Evolutionary conservation across 2,113 vertebrate species (phyloP).

Genomic region (Himantopus leucocephalus): DNA sequence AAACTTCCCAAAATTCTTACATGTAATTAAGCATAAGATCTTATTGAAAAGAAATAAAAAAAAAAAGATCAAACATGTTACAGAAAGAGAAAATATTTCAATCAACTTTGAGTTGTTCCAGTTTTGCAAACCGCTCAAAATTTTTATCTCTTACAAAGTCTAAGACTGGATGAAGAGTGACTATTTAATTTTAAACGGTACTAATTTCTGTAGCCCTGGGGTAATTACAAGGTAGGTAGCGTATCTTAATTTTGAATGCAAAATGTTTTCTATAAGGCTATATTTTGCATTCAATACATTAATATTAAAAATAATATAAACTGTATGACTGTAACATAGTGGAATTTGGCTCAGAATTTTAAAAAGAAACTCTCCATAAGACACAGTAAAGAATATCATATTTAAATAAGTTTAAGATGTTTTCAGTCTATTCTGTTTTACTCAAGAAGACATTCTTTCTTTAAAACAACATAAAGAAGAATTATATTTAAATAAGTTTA

Average conservation of each 20-base stretch:
- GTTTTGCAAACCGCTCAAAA: neutral
- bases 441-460: neutral
- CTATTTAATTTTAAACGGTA: neutral
- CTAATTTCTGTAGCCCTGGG: neutral
- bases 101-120: neutral
- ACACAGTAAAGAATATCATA: neutral
- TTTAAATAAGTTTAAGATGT: conserved; percentile 49
- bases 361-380: neutral
- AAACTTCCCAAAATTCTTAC: neutral
- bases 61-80: neutral
- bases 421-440: conserved; percentile 20
- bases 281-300: neutral
- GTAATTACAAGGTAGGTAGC: neutral
- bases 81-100: neutral
- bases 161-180: neutral
- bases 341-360: conserved; percentile 11
- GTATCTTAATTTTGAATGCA: neutral
- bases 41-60: neutral
- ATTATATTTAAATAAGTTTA: conserved; percentile 39
- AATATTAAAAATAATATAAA: neutral
- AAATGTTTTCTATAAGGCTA: neutral
- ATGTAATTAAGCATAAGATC: neutral
- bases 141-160: neutral
- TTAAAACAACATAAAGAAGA: neutral
- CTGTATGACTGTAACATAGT: neutral